Conservation (phyloP, 1,140 invertebrate species). For the Ceratina calcarata region DNA sequence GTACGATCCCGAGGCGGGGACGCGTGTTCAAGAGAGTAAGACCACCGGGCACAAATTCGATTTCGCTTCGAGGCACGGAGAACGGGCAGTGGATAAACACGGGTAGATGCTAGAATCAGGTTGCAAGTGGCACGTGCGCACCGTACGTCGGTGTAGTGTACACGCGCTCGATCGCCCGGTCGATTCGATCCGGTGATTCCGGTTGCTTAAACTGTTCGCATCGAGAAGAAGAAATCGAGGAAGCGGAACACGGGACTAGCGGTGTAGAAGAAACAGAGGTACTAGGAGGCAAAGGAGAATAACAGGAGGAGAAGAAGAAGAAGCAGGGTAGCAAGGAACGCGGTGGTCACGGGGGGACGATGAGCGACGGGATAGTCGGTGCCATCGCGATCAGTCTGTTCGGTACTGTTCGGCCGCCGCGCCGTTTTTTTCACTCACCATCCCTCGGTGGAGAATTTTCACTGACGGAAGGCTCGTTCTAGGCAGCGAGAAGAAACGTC, state of each 20-base stretch:
- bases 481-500: constrained; percentile 73
- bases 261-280: background rate
- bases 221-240: background rate
- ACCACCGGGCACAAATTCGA: too few relatives aligned
- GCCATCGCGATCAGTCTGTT: constrained; percentile 77
- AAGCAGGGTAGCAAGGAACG: constrained; percentile 42
- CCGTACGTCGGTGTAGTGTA: too few relatives aligned
- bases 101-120: background rate
- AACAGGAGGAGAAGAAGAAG: background rate
- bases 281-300: background rate
- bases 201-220: background rate
- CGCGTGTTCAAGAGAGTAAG: background rate
- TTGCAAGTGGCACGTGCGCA: constrained; percentile 12
- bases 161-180: background rate
- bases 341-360: constrained; percentile 66
- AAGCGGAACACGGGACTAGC: background rate
- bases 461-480: constrained; percentile 67
- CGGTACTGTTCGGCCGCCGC: constrained; percentile 62
- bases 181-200: background rate
- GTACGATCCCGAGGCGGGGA: background rate
- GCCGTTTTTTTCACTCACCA: constrained; percentile 36
- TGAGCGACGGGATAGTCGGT: constrained; percentile 77
- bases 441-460: constrained; percentile 47
- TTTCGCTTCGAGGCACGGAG: too few relatives aligned
- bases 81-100: too few relatives aligned